phyloP scores from a whole-genome alignment of 53 echinoderm and acorn worm genomes.

The Astropecten irregularis region DNA sequence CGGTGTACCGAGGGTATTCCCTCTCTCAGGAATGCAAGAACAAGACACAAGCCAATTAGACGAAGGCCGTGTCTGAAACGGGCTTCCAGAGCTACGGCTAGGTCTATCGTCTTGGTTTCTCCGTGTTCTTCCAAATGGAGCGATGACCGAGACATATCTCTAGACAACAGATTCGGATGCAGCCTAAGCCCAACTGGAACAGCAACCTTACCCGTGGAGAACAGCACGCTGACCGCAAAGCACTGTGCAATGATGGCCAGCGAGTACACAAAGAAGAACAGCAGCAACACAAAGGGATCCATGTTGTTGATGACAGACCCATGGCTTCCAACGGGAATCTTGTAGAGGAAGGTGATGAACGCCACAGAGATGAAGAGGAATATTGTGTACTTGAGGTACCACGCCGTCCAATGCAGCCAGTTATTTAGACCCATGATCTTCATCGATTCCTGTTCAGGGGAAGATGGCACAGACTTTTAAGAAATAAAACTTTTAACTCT shows the following conservation, averaged over 20 bases:
- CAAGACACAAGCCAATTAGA: too few species aligned
- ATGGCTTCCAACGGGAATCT: constrained; percentile 66
- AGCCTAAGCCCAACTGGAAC: too few species aligned
- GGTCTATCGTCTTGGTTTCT: too few species aligned
- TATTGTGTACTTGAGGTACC: constrained; percentile 84
- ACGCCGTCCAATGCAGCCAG: constrained; percentile 98
- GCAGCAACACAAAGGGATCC: constrained; percentile 66
- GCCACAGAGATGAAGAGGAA: constrained; percentile 83
- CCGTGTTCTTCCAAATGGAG: too few species aligned
- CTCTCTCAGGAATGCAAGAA: too few species aligned
- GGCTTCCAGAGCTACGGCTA: too few species aligned
- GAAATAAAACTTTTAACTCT: neutral
- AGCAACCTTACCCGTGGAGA: constrained; percentile 80
- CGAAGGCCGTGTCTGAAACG: too few species aligned
- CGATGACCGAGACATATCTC: too few species aligned
- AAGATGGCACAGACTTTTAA: neutral
- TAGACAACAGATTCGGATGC: too few species aligned
- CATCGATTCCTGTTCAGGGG: constrained; percentile 92
- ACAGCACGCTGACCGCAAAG: constrained; percentile 88
- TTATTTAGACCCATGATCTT: constrained; percentile 97
- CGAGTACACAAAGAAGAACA: constrained; percentile 86
- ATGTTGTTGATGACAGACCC: constrained; percentile 85
- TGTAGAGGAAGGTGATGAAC: constrained; percentile 87
- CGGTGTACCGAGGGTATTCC: too few species aligned
- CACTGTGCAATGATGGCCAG: constrained; percentile 80